Base-by-base conservation (phyloP, 1,140 invertebrate genomes). In the Aphaenogaster rudis region DNA sequence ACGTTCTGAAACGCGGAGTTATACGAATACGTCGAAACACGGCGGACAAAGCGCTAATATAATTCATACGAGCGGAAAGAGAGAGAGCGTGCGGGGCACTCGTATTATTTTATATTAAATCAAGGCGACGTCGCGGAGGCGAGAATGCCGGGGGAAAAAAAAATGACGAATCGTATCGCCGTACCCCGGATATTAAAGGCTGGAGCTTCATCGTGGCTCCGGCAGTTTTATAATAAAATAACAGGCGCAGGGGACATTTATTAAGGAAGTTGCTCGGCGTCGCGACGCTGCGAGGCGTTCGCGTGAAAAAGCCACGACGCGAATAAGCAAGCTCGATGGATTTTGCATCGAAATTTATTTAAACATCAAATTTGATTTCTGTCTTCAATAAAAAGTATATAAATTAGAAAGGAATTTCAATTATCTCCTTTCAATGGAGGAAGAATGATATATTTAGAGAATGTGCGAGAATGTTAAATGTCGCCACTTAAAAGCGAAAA, bases 141-240 rank as follows among this genome's bases (percentile, higher is more conserved):
- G 33, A 42, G 39, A 72, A 72, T 33, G 66, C 39, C 50, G 15
- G 64, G 0, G 28, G 28, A 1, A 28, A 39, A 82, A 82, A 82
- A 82, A 82, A 72, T 82, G 79, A 82, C 66, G 79, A 82, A 82
- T 82, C 66, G 52, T 48, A 48, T 61, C 66, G 36, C 52, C 52
- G 66, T 71, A 71, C 57, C 39, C 79, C 79, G 66, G 66, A 84
- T 84, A 84, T 84, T 84, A 84, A 74, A 84, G 67, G 42, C 28
- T 71, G 42, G 13, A 33, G 28, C 69, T 74, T 84, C 69, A 39
- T 74, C 69, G 57, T 8, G 3, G 39, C 28, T 17, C 42, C 69
- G 42, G 69, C 67, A 50, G 54, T 84, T 84, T 74, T 84, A 84
- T 61, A 74, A 84, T 84, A 84, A 84, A 84, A 84, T 84, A 84